Evolutionary conservation across 2,888 invertebrate genomes (phyloP).

Genomic region (Parochlus steinenii): DNA sequence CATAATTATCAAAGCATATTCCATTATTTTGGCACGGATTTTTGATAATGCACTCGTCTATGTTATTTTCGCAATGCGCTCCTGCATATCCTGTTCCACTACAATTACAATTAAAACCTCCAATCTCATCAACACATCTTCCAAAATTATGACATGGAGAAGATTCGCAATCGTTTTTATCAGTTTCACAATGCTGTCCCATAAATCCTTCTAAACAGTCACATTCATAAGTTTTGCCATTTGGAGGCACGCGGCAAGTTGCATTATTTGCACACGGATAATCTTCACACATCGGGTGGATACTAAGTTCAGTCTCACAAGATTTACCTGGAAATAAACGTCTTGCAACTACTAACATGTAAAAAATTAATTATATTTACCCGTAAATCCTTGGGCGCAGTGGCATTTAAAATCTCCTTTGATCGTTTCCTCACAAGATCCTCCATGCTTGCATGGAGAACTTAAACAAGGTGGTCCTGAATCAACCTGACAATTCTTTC

Average conservation of each 20-base stretch:
- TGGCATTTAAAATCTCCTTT: conserved; percentile 54
- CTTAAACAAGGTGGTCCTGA: conserved; percentile 55
- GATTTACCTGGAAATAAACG: no score
- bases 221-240: conserved; percentile 38
- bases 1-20: conserved; percentile 67
- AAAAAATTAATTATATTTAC: conserved; percentile 23
- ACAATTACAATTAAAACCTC: conserved; percentile 66
- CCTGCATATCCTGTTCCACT: conserved; percentile 58
- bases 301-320: conserved; percentile 57
- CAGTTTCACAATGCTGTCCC: conserved; percentile 36
- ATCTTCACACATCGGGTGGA: conserved; percentile 52
- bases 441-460: conserved; percentile 56
- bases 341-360: conserved; percentile 26
- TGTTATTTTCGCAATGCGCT: conserved; percentile 53
- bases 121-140: conserved; percentile 52
- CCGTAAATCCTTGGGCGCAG: conserved; percentile 50
- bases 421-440: conserved; percentile 49
- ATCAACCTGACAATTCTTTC: conserved; percentile 76
- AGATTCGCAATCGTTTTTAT: conserved; percentile 58
- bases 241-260: conserved; percentile 47
- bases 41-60: conserved; percentile 57
- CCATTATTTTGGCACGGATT: conserved; percentile 57
- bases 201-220: conserved; percentile 37
- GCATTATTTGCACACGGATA: conserved; percentile 69
- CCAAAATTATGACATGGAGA: conserved; percentile 55